These are phyloP conservation scores for Phylloscopus trochiloides DNA, from an alignment of 2,113 vertebrate species.

Conservation along the genomic window DNA sequence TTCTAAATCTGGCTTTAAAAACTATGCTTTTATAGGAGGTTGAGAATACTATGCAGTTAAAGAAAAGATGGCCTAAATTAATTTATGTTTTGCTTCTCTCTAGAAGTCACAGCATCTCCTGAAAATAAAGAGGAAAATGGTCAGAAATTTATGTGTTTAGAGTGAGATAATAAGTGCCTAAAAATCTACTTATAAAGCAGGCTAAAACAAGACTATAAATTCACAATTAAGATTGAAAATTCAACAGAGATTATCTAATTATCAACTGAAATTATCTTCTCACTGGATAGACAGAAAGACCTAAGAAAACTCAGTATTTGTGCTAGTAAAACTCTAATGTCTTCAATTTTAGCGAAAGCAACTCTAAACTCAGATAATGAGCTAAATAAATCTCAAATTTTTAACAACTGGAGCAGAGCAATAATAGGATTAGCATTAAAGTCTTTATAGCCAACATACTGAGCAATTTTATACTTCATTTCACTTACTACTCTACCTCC, in stretches of 20 bases:
- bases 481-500: not conserved
- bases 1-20: not conserved
- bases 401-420: not conserved
- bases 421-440: conserved; percentile 35
- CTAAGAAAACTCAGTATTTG: not conserved
- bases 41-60: not conserved
- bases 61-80: not conserved
- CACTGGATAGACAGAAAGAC: not conserved
- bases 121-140: not conserved
- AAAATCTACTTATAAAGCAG: not conserved
- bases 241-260: not conserved
- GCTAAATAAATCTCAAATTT: conserved; percentile 18
- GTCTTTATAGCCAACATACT: not conserved
- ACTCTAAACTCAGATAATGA: not conserved
- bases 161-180: not conserved
- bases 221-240: not conserved
- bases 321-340: not conserved
- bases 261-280: not conserved
- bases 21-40: not conserved
- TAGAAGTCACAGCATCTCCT: not conserved
- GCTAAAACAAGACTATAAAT: not conserved
- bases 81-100: not conserved
- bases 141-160: not conserved
- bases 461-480: conserved; percentile 45
- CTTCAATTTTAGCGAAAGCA: not conserved